Evolutionary conservation across 2,113 vertebrate genomes (phyloP).

Genomic region (Pao palembangensis): DNA sequence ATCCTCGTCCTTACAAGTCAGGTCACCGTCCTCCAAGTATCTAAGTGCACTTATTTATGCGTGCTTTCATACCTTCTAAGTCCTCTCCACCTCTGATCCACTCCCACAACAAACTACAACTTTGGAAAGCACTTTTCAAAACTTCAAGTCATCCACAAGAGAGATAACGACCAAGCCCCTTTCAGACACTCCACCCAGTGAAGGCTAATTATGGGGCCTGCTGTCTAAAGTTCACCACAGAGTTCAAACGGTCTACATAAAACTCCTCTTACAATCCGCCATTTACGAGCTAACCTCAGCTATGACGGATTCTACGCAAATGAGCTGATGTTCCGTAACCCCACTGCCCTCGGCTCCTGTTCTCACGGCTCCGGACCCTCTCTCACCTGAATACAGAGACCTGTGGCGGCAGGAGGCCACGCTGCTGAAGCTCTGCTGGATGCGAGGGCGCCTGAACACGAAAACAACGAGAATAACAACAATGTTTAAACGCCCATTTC

Average conservation of each 20-base stretch:
- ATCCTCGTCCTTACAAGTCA: too few relatives aligned
- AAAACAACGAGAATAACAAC: background rate
- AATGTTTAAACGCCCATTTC: background rate
- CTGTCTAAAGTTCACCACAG: conserved; percentile 7
- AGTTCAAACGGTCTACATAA: too few relatives aligned
- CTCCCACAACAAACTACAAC: background rate
- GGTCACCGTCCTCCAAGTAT: background rate
- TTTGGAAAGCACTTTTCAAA: background rate
- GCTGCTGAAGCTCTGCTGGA: background rate
- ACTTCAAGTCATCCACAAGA: background rate
- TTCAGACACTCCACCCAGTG: conserved; percentile 1
- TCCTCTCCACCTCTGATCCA: background rate
- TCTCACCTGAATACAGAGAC: background rate
- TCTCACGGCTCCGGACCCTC: too few relatives aligned
- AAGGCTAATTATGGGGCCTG: conserved; percentile 7
- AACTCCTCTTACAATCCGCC: too few relatives aligned
- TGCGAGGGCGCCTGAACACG: background rate
- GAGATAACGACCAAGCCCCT: background rate
- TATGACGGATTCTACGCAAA: too few relatives aligned
- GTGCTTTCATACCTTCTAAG: background rate
- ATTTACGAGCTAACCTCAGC: too few relatives aligned
- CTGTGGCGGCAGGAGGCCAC: background rate
- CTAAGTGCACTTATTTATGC: too few relatives aligned
- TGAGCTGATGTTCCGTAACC: too few relatives aligned
- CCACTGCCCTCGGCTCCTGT: too few relatives aligned